Percentiles rank a stretch among this genome's conserved stretches.
phyloP scores from a whole-genome alignment of 2,113 vertebrate species.

The Colius striatus region DNA sequence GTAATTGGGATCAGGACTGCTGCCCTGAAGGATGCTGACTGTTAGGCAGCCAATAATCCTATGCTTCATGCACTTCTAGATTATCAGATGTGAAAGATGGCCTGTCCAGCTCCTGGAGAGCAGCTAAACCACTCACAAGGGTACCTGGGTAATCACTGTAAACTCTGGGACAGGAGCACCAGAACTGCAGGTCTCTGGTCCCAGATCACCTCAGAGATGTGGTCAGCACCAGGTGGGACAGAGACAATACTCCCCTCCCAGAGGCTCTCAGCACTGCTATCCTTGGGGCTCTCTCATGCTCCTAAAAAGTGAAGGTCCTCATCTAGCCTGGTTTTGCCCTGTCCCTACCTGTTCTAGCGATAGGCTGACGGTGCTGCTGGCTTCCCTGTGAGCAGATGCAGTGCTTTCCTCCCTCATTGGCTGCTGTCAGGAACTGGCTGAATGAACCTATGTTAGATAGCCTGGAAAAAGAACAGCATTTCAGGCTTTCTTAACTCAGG shows the following conservation, averaged over 20 bases:
- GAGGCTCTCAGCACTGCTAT: not conserved
- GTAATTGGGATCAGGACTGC: not conserved
- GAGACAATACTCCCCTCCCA: fast-evolving
- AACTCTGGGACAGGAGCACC: not conserved
- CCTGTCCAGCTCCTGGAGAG: not conserved
- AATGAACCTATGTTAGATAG: not conserved
- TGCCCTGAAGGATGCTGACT: not conserved
- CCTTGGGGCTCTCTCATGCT: not conserved
- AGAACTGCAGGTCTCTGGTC: not conserved
- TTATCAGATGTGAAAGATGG: not conserved
- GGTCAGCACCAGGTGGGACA: not conserved
- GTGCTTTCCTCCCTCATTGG: not conserved
- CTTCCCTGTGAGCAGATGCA: not conserved
- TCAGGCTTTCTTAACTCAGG: not conserved
- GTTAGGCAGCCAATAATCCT: not conserved
- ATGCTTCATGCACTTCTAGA: not conserved
- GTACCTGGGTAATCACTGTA: not conserved
- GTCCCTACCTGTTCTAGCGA: not conserved
- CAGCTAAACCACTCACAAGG: fast-evolving
- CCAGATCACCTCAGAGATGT: not conserved
- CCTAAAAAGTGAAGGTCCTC: not conserved
- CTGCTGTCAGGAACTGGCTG: not conserved
- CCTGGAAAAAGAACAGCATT: not conserved
- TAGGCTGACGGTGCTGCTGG: not conserved
- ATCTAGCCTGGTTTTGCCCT: not conserved